Evolutionary conservation across 2,888 invertebrate species (phyloP), one percentile per base, ranked within the genome.

Genomic region (Philonicus albiceps): DNA sequence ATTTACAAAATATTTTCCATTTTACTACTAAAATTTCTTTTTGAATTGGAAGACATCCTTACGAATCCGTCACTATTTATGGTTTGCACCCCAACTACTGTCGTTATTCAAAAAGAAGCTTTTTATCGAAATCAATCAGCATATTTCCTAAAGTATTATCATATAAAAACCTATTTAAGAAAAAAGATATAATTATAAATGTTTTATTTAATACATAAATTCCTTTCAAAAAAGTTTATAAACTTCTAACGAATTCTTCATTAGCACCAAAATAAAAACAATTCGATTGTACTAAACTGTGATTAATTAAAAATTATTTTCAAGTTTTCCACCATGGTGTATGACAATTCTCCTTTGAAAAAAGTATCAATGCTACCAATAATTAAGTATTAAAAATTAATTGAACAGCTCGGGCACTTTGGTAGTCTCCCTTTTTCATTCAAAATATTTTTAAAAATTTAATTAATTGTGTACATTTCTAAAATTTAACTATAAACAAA

Each of bases 401-500:
- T 6, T 6, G 81, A 81, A 19, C 27, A 78, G 49, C 27, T 49
- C 81, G 34, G 34, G 81, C 37, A 81, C 81, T 81, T 81, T 64
- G 31, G 81, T 81, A 64, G 31, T 55, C 64, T 43, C 55, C 55
- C n/a, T 27, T 55, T 31, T 19, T 64, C 64, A 81, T 81, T 81
- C 55, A 81, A 81, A 81, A 81, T 81, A 81, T 81, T 81, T 81
- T 34, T 34, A 81, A 81, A 81, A 55, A 34, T 55, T 55, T 81
- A 8, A 27, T 8, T 34, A 27, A 64, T 81, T 64, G 34, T n/a
- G 27, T 8, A 64, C 8, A 11, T 22, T 8, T 13, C 1, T 2
- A 0, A 11, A 64, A 22, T 64, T 55, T 13, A 43, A 3, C 4
- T 7, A 19, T 3, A 64, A 19, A 22, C 8, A 8, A 64, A 19